A percentile compares a stretch with the other conserved stretches of the same genome.
Conservation (phyloP, 2,797 vertebrate species). For the Denticeps clupeoides region DNA sequence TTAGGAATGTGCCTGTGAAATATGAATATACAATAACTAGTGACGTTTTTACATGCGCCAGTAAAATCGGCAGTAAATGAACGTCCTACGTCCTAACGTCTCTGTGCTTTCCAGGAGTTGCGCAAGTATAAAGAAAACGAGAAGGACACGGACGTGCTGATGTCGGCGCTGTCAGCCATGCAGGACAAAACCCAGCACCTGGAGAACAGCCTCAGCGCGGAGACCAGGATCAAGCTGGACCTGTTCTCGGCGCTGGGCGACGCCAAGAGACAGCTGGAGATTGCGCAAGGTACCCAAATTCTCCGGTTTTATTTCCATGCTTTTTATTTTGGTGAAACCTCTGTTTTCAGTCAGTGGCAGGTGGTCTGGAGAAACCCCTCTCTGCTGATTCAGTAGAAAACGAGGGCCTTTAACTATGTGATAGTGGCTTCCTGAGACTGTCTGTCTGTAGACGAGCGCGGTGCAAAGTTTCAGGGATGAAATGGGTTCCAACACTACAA, state of each 20-base stretch:
- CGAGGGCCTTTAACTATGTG: too few species aligned
- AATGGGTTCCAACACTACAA: too few species aligned
- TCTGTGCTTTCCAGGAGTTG: constrained; percentile 57
- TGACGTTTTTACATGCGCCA: too few species aligned
- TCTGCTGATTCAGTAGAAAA: too few species aligned
- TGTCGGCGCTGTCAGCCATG: constrained; percentile 84
- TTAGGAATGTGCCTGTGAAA: too few species aligned
- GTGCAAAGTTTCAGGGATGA: too few species aligned
- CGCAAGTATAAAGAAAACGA: constrained; percentile 81
- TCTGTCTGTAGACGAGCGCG: too few species aligned
- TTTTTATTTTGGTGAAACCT: neutral
- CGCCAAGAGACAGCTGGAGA: constrained; percentile 81
- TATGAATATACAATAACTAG: too few species aligned
- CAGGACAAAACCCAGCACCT: constrained; percentile 87
- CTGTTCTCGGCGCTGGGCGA: constrained; percentile 83
- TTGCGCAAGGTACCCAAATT: constrained; percentile 67
- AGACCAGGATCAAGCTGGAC: constrained; percentile 81
- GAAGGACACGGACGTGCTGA: constrained; percentile 81
- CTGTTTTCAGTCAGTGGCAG: neutral
- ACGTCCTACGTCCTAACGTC: too few species aligned
- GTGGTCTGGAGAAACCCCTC: too few species aligned
- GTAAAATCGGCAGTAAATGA: too few species aligned
- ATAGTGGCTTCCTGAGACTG: too few species aligned
- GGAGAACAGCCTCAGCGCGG: constrained; percentile 83
- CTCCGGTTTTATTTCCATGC: neutral